Percentiles rank a stretch among this genome's conserved stretches.
Conservation (phyloP, 2,888 invertebrate genomes). For the Molanna angustata region DNA sequence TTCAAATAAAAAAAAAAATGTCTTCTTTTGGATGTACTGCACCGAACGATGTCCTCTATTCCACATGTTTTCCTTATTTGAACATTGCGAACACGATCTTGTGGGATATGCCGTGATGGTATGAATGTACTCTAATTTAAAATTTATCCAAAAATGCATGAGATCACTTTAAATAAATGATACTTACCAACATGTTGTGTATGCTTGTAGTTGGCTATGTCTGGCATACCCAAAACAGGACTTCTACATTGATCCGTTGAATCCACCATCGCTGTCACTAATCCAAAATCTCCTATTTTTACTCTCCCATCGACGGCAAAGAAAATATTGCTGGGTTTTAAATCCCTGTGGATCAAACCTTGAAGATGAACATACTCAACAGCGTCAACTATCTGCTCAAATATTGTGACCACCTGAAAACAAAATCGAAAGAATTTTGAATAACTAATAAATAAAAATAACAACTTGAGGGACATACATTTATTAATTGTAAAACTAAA, state of each 20-base stretch:
- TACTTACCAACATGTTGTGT: conserved; percentile 63
- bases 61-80: no score
- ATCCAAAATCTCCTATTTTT: conserved; percentile 97
- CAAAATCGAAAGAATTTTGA: no score
- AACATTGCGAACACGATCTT: no score
- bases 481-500: no score
- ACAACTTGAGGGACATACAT: no score
- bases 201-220: conserved; percentile 45
- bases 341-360: conserved; percentile 92
- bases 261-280: conserved; percentile 86
- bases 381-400: conserved; percentile 89
- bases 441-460: not conserved
- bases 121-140: no score
- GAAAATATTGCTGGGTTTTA: conserved; percentile 77
- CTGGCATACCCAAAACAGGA: conserved; percentile 14
- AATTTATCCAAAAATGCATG: not conserved
- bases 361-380: conserved; percentile 94
- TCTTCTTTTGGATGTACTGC: no score
- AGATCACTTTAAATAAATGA: not conserved
- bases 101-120: no score
- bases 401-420: conserved; percentile 63
- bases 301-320: conserved; percentile 87
- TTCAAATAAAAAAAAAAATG: no score
- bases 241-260: conserved; percentile 37
- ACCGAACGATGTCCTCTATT: no score